A percentile compares a stretch with the other conserved stretches of the same genome.
Evolutionary conservation across 1,140 invertebrate species (phyloP).

Genomic region (Heliconius congener): DNA sequence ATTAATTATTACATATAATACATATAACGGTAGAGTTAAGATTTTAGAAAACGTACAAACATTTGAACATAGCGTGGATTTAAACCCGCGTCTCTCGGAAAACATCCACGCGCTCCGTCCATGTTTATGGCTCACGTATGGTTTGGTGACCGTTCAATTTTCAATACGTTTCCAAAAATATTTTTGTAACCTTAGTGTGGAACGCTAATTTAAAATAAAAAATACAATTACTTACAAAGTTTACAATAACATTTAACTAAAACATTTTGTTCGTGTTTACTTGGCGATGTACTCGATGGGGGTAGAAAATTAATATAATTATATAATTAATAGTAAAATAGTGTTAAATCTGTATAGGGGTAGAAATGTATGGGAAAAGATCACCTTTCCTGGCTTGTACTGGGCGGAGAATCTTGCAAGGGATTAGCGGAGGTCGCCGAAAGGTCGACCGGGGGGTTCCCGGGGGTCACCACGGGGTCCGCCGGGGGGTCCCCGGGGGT

Average conservation of each 20-base stretch:
- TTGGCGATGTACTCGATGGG: not conserved
- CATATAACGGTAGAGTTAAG: too few relatives aligned
- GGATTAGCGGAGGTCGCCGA: not conserved
- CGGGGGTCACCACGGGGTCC: not conserved
- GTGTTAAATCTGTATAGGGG: not conserved
- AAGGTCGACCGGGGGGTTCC: not conserved
- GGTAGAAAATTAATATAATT: not conserved
- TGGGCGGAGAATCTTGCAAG: conserved; percentile 17
- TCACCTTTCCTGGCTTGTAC: conserved; percentile 5
- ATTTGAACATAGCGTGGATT: too few relatives aligned
- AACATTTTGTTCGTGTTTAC: conserved; percentile 4
- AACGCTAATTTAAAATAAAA: not conserved
- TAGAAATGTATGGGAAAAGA: not conserved
- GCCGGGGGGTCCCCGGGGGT: not conserved
- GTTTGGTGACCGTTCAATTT: too few relatives aligned
- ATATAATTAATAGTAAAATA: not conserved
- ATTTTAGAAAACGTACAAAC: too few relatives aligned
- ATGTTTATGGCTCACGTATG: too few relatives aligned
- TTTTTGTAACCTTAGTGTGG: too few relatives aligned
- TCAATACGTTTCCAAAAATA: too few relatives aligned
- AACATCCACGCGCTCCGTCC: too few relatives aligned
- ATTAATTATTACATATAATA: not conserved
- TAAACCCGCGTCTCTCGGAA: too few relatives aligned
- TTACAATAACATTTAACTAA: not conserved
- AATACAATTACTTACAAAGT: not conserved